These are phyloP conservation scores for Pristionchus arcanus DNA, from an alignment of 2,888 invertebrate genomes.

Conservation along the genomic window DNA sequence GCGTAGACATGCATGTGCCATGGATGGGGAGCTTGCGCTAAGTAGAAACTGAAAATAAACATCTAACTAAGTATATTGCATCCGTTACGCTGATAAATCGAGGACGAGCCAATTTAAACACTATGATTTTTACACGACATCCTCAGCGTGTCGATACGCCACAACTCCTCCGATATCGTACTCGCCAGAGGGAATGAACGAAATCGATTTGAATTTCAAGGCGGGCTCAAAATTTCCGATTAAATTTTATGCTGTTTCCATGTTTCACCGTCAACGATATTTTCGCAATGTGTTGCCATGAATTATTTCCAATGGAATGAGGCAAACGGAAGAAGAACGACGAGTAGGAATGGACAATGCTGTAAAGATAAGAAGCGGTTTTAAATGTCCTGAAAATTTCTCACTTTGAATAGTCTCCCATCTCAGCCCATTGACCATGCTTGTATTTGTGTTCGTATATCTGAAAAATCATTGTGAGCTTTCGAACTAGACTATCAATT, in stretches of 20 bases:
- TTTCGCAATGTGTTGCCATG: neutral
- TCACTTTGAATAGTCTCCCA: neutral
- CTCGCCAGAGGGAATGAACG: neutral
- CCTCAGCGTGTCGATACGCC: neutral
- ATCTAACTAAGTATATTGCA: too few species aligned
- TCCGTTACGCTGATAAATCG: too few species aligned
- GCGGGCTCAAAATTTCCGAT: neutral
- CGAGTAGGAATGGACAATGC: neutral
- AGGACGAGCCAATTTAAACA: too few species aligned
- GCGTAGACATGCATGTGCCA: neutral
- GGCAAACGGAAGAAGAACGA: neutral
- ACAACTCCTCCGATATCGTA: neutral
- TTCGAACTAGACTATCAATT: too few species aligned
- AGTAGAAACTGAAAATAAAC: neutral
- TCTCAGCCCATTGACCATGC: neutral
- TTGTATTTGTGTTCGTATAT: slow-evolving; percentile 19
- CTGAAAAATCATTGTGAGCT: neutral
- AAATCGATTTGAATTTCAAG: neutral
- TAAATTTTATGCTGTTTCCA: neutral
- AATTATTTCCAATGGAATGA: neutral
- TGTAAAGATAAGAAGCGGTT: too few species aligned
- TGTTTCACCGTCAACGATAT: neutral
- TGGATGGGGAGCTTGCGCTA: neutral
- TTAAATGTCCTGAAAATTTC: too few species aligned
- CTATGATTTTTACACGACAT: neutral